A percentile compares a stretch with the other conserved stretches of the same genome.
Conservation (phyloP, 2,888 invertebrate species). For the Trichacis sp. region DNA sequence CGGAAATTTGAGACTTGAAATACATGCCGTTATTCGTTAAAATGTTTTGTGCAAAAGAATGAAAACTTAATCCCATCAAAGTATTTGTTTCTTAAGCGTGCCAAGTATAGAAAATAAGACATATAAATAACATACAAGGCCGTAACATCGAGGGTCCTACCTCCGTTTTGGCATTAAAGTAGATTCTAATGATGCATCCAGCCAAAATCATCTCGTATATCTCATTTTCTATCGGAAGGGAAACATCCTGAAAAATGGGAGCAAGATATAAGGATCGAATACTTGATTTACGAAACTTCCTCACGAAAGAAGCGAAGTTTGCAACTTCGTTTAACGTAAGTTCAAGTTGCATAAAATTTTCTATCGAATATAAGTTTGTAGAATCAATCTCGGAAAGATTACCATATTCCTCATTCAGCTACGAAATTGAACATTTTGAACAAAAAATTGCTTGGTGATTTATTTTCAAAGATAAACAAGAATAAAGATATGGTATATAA, state of each 20-base stretch:
- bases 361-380: neutral
- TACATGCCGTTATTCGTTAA: no score
- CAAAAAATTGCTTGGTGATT: neutral
- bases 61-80: no score
- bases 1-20: no score
- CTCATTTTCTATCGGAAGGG: slow-evolving; percentile 33
- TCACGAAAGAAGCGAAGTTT: neutral
- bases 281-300: neutral
- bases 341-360: no score
- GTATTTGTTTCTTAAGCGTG: no score
- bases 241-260: slow-evolving; percentile 36
- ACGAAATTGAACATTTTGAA: no score
- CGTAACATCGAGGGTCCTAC: slow-evolving; percentile 28
- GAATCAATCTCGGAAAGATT: neutral
- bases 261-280: slow-evolving; percentile 13
- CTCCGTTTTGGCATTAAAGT: slow-evolving; percentile 37
- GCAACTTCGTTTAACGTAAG: neutral
- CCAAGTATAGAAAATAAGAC: no score
- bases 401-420: no score
- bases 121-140: slow-evolving; percentile 21
- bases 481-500: no score
- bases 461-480: neutral
- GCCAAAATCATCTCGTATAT: slow-evolving; percentile 29
- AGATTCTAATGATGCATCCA: slow-evolving; percentile 27
- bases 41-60: no score